Base-by-base conservation (phyloP, 2,113 vertebrate genomes). In the Sisor rabdophorus region DNA sequence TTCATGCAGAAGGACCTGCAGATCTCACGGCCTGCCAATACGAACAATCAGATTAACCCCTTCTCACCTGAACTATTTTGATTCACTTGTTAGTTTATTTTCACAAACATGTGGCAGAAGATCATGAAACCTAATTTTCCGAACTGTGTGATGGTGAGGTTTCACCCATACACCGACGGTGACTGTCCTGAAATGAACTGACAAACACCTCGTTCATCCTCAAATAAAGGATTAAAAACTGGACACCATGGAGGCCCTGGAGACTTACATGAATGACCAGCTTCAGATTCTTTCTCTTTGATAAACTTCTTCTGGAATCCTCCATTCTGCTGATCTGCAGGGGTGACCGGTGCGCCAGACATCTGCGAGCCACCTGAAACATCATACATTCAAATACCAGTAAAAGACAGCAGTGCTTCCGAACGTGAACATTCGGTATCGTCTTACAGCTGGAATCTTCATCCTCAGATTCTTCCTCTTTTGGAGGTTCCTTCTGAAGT, bases 381-480 rank as follows among this genome's bases (percentile, higher is more conserved):
- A 30, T 4, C 28, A 32, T 32, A 44, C 7, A 36, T 60, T 17
- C 30, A 60, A 30, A 60, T 60, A 17, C 9, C 15, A 60, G 60
- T 36, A 36, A 63, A 19, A 44, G 40, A 9, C 10, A 10, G 3
- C 3, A 10, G 16, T 26, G 10, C 11, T 19, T 26, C 1, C 17
- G 7, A 47, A 47, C 24, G 64, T 48, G 22, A 64, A 11, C 40
- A 24, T 67, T 67, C n/a, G 47, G 13, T 7, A n/a, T 1, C 40
- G 22, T 68, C 15, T 48, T 26, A 68, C 40, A 17, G 64, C 11
- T 0, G 64, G 32, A 19, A 11, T 48, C 40, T 17, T 67, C 40
- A 48, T 48, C 22, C 30, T 68, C 64, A 19, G 61, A 19, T 64
- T 68, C 64, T 68, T 68, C 64, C 64, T 68, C 44, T 26, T 68